A percentile compares a stretch with the other conserved stretches of the same genome.
Evolutionary conservation across 2,888 invertebrate genomes (phyloP).

Genomic region (Eubasilissa splendida): DNA sequence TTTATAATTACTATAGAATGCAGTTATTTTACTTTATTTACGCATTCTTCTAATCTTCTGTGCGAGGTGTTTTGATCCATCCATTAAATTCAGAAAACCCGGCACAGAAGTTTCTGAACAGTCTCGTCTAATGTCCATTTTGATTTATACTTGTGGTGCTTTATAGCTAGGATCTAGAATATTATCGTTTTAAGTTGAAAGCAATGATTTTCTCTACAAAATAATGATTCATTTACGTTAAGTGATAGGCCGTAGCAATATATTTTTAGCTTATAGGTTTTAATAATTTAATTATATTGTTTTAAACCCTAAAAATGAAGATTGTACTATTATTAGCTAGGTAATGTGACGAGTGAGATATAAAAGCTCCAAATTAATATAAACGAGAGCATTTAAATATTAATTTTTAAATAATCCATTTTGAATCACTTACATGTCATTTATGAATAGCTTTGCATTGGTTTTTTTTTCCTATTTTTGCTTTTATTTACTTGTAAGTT

Average conservation of each 20-base stretch:
- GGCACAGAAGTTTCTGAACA: background rate
- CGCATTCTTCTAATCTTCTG: background rate
- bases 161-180: conserved; percentile 42
- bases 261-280: conserved; percentile 46
- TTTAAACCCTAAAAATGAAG: conserved; percentile 29
- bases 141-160: conserved; percentile 51
- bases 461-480: conserved; percentile 13
- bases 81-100: background rate
- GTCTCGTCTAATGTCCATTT: background rate
- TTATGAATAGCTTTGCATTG: conserved; percentile 18
- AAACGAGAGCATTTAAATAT: conserved; percentile 32
- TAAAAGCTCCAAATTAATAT: conserved; percentile 5
- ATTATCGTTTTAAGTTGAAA: conserved; percentile 38
- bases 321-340: conserved; percentile 10
- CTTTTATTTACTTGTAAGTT: conserved; percentile 34
- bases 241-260: conserved; percentile 50
- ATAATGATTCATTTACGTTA: conserved; percentile 42
- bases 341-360: conserved; percentile 9
- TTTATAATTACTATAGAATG: background rate
- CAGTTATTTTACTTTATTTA: background rate
- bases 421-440: conserved; percentile 12
- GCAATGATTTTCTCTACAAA: conserved; percentile 26
- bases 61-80: background rate
- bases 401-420: conserved; percentile 30
- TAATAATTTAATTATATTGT: conserved; percentile 41